Conservation (phyloP, 2,797 vertebrate species). For the Acanthiza pusilla region DNA sequence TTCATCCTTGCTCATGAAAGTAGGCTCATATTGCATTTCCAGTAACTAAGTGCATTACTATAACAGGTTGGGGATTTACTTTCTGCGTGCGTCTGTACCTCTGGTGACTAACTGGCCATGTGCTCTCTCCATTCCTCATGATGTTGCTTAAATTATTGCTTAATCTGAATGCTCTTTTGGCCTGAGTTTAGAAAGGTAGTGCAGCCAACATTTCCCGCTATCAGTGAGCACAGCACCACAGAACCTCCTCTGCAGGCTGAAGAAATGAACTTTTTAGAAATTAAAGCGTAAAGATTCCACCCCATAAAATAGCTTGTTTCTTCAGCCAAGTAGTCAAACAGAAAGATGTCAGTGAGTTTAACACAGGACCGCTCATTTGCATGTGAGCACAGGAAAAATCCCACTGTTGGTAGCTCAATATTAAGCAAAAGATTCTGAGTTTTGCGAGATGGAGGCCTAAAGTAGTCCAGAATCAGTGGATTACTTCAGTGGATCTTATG, state of each 20-base stretch:
- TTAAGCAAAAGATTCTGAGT: not conserved
- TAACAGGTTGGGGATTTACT: slow-evolving; percentile 44
- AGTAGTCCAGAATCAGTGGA: not conserved
- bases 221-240: not conserved
- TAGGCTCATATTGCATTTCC: slow-evolving; percentile 38
- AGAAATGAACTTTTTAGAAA: not conserved
- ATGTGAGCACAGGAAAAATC: not conserved
- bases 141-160: slow-evolving; percentile 31
- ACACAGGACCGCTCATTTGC: not conserved
- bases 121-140: not conserved
- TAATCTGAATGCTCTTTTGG: not conserved
- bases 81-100: not conserved
- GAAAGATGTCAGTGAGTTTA: not conserved
- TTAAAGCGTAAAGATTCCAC: not conserved
- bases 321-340: not conserved
- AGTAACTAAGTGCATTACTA: slow-evolving; percentile 38
- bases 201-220: not conserved
- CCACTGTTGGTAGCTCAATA: not conserved
- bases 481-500: not conserved
- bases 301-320: not conserved
- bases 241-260: not conserved
- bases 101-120: slow-evolving; percentile 24
- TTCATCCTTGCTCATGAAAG: slow-evolving; percentile 47
- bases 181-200: not conserved
- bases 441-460: not conserved